These are phyloP conservation scores for Cordilura impudica DNA, from an alignment of 2,888 invertebrate species.

Conservation along the genomic window DNA sequence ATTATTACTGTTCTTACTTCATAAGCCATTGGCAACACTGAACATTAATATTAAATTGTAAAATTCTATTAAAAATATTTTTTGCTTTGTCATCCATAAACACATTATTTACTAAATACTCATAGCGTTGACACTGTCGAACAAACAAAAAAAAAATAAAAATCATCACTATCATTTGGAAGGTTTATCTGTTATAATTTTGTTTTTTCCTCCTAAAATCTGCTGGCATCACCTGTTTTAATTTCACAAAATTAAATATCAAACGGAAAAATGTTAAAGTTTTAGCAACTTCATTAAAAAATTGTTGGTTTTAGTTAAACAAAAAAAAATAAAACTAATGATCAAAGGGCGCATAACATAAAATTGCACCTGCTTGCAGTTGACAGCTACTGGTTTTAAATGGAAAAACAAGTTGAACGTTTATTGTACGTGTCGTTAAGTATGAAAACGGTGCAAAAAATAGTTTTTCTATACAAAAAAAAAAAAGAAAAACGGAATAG, in stretches of 20 bases:
- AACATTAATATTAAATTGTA: no score
- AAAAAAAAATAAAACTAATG: neutral
- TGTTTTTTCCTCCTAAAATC: conserved; percentile 36
- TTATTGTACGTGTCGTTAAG: no score
- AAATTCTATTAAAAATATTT: conserved; percentile 44
- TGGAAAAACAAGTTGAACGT: neutral
- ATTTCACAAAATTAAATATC: conserved; percentile 22
- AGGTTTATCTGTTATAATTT: conserved; percentile 27
- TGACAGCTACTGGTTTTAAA: neutral
- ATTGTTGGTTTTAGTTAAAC: conserved; percentile 15
- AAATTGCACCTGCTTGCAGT: neutral
- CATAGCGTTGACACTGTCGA: conserved; percentile 51
- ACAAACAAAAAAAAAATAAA: neutral
- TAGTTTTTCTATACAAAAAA: no score
- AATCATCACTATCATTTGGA: neutral
- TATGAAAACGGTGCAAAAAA: no score
- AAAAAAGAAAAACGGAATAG: no score
- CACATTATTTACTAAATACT: conserved; percentile 47
- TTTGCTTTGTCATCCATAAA: conserved; percentile 41
- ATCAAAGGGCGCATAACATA: neutral
- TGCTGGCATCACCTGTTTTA: conserved; percentile 51
- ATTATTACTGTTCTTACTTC: no score
- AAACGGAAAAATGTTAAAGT: neutral
- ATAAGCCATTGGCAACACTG: conserved; percentile 40
- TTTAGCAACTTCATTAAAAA: conserved; percentile 44